A percentile compares a stretch with the other conserved stretches of the same genome.
Conservation (phyloP, 2,888 invertebrate genomes). For the Fragum fragum region DNA sequence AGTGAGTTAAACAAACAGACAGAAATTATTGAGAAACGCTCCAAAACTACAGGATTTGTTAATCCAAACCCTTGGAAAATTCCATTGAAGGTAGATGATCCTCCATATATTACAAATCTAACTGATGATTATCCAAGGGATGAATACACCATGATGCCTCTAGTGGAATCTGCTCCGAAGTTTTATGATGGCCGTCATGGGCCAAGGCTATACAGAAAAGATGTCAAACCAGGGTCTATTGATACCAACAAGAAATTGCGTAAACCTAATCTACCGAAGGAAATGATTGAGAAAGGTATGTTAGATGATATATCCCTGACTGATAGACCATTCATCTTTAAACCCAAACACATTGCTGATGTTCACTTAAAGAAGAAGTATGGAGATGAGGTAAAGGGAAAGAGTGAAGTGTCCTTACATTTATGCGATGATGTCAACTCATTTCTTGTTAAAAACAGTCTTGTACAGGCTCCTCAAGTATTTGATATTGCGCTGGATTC, state of each 20-base stretch:
- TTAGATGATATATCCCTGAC: conserved; percentile 70
- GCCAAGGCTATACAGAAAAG: conserved; percentile 61
- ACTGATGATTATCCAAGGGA: conserved; percentile 85
- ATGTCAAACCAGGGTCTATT: conserved; percentile 58
- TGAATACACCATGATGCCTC: conserved; percentile 83
- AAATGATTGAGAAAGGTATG: conserved; percentile 74
- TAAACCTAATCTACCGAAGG: conserved; percentile 78
- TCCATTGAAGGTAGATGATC: conserved; percentile 76
- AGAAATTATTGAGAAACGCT: conserved; percentile 32
- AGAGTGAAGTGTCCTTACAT: conserved; percentile 80
- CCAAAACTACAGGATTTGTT: conserved; percentile 60
- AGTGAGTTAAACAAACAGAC: conserved; percentile 41
- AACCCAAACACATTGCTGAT: conserved; percentile 83
- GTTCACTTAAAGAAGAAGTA: conserved; percentile 82
- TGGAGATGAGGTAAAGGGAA: conserved; percentile 73
- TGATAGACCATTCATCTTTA: conserved; percentile 83
- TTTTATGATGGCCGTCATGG: conserved; percentile 80
- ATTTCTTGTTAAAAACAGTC: conserved; percentile 75
- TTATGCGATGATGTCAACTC: conserved; percentile 81
- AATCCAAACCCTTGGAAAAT: conserved; percentile 80
- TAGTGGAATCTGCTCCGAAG: conserved; percentile 72
- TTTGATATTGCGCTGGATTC: conserved; percentile 54
- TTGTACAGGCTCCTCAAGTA: conserved; percentile 53
- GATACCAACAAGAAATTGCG: conserved; percentile 68
- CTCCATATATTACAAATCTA: conserved; percentile 79